These are phyloP conservation scores for Leptinotarsa haldemani DNA, from an alignment of 2,888 invertebrate species.

Conservation along the genomic window DNA sequence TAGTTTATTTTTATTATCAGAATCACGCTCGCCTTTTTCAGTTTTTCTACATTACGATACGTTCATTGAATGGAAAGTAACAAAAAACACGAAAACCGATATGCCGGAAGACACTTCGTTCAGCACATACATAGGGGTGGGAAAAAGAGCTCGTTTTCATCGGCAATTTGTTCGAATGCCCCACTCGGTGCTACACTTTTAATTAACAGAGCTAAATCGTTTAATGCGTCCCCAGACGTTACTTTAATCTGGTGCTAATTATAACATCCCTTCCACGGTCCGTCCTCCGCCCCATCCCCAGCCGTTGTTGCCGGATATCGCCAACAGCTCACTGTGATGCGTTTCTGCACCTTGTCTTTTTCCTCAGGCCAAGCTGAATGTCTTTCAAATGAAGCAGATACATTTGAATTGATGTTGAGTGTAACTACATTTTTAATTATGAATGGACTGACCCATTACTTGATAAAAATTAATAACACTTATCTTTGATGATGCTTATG, in stretches of 20 bases:
- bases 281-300: slow-evolving; percentile 42
- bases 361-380: background rate
- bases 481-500: too few species aligned
- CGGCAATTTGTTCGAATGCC: slow-evolving; percentile 64
- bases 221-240: slow-evolving; percentile 73
- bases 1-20: too few species aligned
- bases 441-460: too few species aligned
- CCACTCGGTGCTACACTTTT: slow-evolving; percentile 66
- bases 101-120: slow-evolving; percentile 12
- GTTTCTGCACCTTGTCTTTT: slow-evolving; percentile 7
- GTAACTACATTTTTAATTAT: too few species aligned
- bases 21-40: too few species aligned
- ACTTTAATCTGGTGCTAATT: slow-evolving; percentile 76
- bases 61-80: background rate
- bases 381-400: background rate
- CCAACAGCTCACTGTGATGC: slow-evolving; percentile 25
- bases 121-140: slow-evolving; percentile 15
- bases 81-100: background rate
- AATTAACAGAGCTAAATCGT: slow-evolving; percentile 69
- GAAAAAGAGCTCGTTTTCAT: slow-evolving; percentile 13
- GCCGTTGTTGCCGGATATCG: slow-evolving; percentile 28
- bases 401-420: background rate
- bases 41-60: too few species aligned
- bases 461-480: too few species aligned
- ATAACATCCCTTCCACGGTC: slow-evolving; percentile 66